Evolutionary conservation across 2,797 vertebrate species (phyloP).

Genomic region (Staurois parvus): DNA sequence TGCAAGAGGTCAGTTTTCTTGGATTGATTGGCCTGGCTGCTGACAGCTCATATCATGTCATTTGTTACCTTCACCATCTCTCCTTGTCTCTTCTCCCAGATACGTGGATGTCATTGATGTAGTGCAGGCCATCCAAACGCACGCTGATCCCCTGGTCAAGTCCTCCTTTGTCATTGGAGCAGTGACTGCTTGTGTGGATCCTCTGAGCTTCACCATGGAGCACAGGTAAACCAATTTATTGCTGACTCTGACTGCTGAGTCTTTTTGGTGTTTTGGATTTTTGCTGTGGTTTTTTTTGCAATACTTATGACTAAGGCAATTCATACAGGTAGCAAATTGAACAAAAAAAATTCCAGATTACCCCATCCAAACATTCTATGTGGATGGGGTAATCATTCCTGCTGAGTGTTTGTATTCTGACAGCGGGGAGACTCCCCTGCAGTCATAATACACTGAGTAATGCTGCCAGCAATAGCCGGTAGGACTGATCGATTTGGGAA

Average conservation of each 20-base stretch:
- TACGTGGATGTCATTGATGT: constrained; percentile 92
- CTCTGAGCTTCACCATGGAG: constrained; percentile 89
- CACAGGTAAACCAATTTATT: constrained; percentile 82
- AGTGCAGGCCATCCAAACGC: constrained; percentile 89
- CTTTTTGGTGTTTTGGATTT: too few species aligned
- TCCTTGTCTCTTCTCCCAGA: constrained; percentile 69
- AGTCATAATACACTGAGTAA: too few species aligned
- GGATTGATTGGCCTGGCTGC: background rate
- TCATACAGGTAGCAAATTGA: too few species aligned
- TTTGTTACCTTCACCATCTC: constrained; percentile 17
- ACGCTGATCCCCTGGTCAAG: constrained; percentile 86
- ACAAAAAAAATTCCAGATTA: too few species aligned
- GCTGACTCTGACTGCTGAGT: background rate
- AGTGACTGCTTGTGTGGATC: constrained; percentile 89
- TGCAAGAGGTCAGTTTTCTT: background rate
- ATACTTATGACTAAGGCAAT: too few species aligned
- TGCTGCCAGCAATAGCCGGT: too few species aligned
- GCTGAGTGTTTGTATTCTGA: too few species aligned
- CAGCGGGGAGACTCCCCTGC: too few species aligned
- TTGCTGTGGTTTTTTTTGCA: too few species aligned
- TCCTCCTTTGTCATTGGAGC: constrained; percentile 84
- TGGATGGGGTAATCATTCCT: too few species aligned
- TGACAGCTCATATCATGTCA: background rate
- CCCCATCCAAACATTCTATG: too few species aligned
- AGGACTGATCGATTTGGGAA: too few species aligned